Percentiles rank a stretch among this genome's conserved stretches.
phyloP scores from a whole-genome alignment of 2,113 vertebrate species.

The Burhinus oedicnemus region DNA sequence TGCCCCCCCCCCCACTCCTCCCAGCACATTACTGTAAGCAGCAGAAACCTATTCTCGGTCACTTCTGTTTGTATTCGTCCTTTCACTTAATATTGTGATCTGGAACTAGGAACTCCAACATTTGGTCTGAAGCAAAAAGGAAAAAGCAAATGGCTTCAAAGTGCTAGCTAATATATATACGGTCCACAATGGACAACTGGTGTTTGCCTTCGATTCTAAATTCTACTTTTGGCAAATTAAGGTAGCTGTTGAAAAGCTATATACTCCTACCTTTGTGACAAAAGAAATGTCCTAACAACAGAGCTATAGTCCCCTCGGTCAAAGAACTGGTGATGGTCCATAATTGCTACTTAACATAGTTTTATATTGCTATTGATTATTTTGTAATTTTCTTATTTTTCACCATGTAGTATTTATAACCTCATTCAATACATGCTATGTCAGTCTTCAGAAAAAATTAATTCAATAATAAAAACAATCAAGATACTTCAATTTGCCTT shows the following conservation, averaged over 20 bases:
- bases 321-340: neutral
- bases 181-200: neutral
- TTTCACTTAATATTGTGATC: neutral
- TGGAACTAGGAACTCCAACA: neutral
- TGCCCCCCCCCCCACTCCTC: fast-evolving
- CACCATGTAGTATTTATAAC: neutral
- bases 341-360: neutral
- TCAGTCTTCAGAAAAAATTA: neutral
- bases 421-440: neutral
- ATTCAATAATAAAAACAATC: neutral
- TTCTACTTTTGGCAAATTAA: neutral
- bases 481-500: neutral
- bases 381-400: neutral
- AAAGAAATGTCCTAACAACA: neutral
- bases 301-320: neutral
- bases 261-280: neutral
- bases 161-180: neutral
- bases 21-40: neutral
- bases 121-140: neutral
- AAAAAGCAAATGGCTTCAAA: neutral
- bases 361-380: neutral
- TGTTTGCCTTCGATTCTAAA: neutral
- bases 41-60: neutral
- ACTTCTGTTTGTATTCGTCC: neutral
- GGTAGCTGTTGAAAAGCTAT: neutral